Base-by-base conservation (phyloP, 64 coral and sea anemone genomes). In the Montipora efflorescens region DNA sequence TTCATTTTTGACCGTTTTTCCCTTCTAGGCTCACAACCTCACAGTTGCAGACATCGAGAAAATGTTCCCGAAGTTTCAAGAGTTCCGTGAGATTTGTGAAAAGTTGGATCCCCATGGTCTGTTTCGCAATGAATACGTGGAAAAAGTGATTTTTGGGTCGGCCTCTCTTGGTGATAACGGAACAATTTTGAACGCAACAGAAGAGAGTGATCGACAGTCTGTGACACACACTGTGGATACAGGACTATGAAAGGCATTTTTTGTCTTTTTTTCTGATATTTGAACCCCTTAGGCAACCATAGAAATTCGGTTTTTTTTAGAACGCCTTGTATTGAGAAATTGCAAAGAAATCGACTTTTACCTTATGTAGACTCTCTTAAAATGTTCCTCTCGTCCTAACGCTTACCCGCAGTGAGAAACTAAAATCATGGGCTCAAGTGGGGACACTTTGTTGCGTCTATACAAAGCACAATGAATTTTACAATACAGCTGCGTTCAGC, bases 51-150 rank as follows among this genome's bases (percentile, higher is more conserved):
- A 91, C 43, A 73, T 95, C 8, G 82, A 87, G 75, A 95, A 88
- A 59, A 59, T 88, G 48, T 95, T 88, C 67, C 94, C 94, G 8
- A 92, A 74, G 74, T 88, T 92, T 7, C 45, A 67, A 19, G 72
- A 95, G 53, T 91, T 87, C 11, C 90, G 90, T 21, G 84, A 95
- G 47, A 75, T 95, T 46, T 95, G 94, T 77, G 7, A 69, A 19
- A 92, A 92, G 84, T 13, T 92, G 45, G 94, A 95, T 70, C 94
- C 94, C 4, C 67, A 92, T 10, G 83, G 78, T 58, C 61, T 76
- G 50, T 92, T 95, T 51, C 81, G 77, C 50, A 95, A 95, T 74
- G 50, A 88, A 13, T 88, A 95, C 49, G 43, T 95, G 47, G 82
- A 95, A 4, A 87, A 77, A 76, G 64, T 59, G 5, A 80, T 93